A percentile compares a stretch with the other conserved stretches of the same genome.
These are phyloP conservation scores for Corapipo altera DNA, from an alignment of 2,113 vertebrate genomes.

Conservation along the genomic window DNA sequence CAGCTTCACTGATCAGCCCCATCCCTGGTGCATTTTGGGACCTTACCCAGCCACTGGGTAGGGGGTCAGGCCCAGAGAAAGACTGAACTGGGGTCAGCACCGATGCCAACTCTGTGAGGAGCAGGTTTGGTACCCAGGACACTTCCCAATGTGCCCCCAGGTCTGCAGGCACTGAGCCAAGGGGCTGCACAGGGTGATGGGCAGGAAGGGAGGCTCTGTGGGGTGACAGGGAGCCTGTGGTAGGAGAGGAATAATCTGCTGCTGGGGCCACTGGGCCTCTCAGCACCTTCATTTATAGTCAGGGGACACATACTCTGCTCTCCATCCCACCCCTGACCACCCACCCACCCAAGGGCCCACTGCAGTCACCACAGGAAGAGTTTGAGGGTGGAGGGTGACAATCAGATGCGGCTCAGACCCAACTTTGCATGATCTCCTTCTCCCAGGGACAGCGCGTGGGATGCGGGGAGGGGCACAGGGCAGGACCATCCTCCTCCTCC, in stretches of 20 bases:
- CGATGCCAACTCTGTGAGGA: neutral
- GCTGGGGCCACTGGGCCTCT: neutral
- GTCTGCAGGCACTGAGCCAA: neutral
- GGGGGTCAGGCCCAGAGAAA: too few species aligned
- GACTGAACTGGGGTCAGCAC: rapidly evolving
- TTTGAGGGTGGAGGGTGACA: neutral
- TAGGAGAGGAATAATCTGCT: neutral
- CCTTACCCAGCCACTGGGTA: rapidly evolving
- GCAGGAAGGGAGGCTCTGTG: neutral
- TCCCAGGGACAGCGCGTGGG: neutral
- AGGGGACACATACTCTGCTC: rapidly evolving
- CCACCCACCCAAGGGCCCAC: rapidly evolving
- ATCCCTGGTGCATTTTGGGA: rapidly evolving
- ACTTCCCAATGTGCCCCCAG: neutral
- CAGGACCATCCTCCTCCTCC: neutral
- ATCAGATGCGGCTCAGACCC: neutral
- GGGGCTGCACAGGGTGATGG: rapidly evolving
- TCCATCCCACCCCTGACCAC: neutral
- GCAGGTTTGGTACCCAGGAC: too few species aligned
- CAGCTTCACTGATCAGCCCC: neutral
- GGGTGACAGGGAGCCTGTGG: neutral
- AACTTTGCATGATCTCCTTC: neutral
- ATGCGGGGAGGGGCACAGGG: neutral
- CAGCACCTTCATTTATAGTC: neutral
- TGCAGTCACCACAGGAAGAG: neutral